A percentile compares a stretch with the other conserved stretches of the same genome.
Evolutionary conservation across 2,113 vertebrate genomes (phyloP).

Genomic region (Tetrao urogallus): DNA sequence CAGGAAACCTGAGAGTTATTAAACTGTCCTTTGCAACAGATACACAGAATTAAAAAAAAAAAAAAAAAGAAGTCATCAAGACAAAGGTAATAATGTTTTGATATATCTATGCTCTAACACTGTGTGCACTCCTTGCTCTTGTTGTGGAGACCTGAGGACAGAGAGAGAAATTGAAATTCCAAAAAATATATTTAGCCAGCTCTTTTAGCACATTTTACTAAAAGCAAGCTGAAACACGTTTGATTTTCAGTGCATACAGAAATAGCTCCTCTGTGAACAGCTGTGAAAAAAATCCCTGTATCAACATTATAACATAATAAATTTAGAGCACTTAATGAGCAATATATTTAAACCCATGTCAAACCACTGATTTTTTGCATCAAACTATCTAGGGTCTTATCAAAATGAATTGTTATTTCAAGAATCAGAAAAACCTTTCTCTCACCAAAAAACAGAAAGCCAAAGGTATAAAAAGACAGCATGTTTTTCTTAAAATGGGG

Average conservation of each 20-base stretch:
- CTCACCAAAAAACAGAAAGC: accelerated
- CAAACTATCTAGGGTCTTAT: neutral
- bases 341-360: neutral
- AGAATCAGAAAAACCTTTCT: neutral
- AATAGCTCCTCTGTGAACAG: neutral
- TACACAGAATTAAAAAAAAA: neutral
- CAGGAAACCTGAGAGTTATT: neutral
- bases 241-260: neutral
- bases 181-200: neutral
- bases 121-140: neutral
- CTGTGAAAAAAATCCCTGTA: neutral
- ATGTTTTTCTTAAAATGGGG: neutral
- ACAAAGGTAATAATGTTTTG: neutral
- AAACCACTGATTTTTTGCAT: neutral
- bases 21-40: neutral
- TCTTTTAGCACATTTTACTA: neutral
- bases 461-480: neutral
- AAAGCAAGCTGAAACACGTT: neutral
- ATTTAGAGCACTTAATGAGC: neutral
- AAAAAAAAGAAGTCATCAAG: neutral
- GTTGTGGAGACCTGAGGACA: neutral
- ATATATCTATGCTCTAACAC: neutral
- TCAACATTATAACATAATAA: neutral
- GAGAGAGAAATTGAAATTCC: neutral
- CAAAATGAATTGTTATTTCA: neutral